phyloP scores from a whole-genome alignment of 2,113 vertebrate genomes.

The Xerus inauris region DNA sequence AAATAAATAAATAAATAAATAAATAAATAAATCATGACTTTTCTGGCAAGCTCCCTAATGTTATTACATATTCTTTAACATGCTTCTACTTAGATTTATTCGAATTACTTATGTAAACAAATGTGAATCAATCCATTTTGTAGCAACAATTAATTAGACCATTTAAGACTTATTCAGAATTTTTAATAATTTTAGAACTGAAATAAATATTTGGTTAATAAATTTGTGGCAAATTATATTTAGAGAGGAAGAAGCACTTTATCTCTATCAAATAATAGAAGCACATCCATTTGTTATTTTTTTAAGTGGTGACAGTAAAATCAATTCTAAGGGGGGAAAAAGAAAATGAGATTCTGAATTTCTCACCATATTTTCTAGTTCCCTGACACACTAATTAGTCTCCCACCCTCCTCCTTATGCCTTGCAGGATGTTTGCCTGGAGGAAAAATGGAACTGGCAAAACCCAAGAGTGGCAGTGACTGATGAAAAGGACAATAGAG shows the following conservation, averaged over 20 bases:
- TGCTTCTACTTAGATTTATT: slow-evolving; percentile 67
- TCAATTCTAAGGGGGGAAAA: slow-evolving; percentile 64
- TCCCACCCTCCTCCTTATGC: slow-evolving; percentile 50
- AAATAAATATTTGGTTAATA: slow-evolving; percentile 66
- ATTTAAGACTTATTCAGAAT: slow-evolving; percentile 64
- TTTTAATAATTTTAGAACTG: slow-evolving; percentile 69
- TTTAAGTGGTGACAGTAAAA: slow-evolving; percentile 76
- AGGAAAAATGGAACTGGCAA: slow-evolving; percentile 63
- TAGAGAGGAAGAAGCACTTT: slow-evolving; percentile 63
- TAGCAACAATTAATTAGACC: slow-evolving; percentile 67
- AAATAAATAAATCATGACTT: slow-evolving; percentile 68
- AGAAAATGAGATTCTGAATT: slow-evolving; percentile 80
- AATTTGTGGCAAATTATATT: slow-evolving; percentile 72
- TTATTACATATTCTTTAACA: slow-evolving; percentile 73
- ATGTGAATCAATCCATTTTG: slow-evolving; percentile 66
- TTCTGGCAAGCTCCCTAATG: slow-evolving; percentile 73
- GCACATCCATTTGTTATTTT: slow-evolving; percentile 76
- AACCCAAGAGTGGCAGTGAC: slow-evolving; percentile 55
- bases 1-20: slow-evolving; percentile 47
- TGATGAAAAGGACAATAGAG: slow-evolving; percentile 71
- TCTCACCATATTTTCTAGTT: slow-evolving; percentile 65
- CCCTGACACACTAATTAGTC: slow-evolving; percentile 82
- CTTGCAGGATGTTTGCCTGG: slow-evolving; percentile 49
- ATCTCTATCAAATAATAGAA: slow-evolving; percentile 71
- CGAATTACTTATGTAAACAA: slow-evolving; percentile 76